Base-by-base conservation (phyloP, 2,797 vertebrate species). In the Enteromius treurensis region DNA sequence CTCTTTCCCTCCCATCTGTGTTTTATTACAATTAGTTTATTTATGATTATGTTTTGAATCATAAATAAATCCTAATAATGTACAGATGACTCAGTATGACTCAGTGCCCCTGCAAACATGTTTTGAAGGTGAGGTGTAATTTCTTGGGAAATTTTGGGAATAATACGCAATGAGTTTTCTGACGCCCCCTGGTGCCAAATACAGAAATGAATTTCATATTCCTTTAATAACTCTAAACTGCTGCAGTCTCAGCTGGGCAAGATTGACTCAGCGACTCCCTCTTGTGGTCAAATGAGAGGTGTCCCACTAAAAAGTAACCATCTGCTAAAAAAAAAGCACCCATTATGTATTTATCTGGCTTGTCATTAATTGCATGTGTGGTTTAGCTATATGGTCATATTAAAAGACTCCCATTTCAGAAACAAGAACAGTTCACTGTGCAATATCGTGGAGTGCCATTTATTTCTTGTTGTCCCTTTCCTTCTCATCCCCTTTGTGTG, bases 11-110 rank as follows among this genome's bases (percentile, higher is more conserved):
- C 47, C 49, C 65, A 7, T 58, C 10, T 55, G 23, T 21, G 14
- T 60, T 58, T 13, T 29, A 45, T 80, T 45, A 58, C 9, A 58
- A 13, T 84, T 73, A 81, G 82, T 77, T 83, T 62, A 76, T 89
- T 84, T 89, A 85, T 90, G 71, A 64, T 75, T 90, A 78, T 84
- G 86, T 23, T 77, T 80, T 73, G 85, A 79, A 80, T 77, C 49
- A 67, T 85, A 67, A 77, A 89, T 75, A 86, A 75, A 85, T 71
- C 67, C 86, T 77, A 77, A 80, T 71, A 88, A 69, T 87, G 74
- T 83, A 86, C 83, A 91, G 74, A 80, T 84, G 85, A 58, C 67
- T 49, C 49, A 62, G 40, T 76, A 45, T 37, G 75, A 83, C 62
- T 71, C 75, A 78, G 42, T 78, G 29, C n/a, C 49, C 42, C 64